These are phyloP conservation scores for Dasypus novemcinctus DNA, from an alignment of 2,113 vertebrate species.

Conservation along the genomic window DNA sequence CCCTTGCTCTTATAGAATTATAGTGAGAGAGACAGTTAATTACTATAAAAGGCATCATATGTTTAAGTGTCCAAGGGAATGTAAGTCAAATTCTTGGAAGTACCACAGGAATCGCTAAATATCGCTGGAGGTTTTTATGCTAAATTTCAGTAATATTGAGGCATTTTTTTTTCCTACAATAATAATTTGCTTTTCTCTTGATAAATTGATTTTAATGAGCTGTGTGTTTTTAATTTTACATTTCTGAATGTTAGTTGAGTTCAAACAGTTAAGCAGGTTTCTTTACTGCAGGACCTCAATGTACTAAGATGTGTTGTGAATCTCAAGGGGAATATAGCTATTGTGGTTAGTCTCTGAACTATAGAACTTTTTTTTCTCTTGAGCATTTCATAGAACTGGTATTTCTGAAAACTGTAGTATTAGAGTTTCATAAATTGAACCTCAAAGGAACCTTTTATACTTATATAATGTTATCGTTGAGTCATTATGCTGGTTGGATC, in stretches of 20 bases:
- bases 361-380: background rate
- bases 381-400: background rate
- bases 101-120: background rate
- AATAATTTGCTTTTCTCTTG: background rate
- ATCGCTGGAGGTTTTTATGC: background rate
- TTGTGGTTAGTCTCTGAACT: background rate
- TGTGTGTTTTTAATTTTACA: background rate
- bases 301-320: background rate
- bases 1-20: background rate
- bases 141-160: background rate
- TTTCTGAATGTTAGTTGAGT: background rate
- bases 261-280: background rate
- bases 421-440: background rate
- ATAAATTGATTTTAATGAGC: background rate
- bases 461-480: background rate
- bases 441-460: background rate
- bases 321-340: background rate
- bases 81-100: background rate
- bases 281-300: background rate
- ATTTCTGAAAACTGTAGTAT: slow-evolving; percentile 5
- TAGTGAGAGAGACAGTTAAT: background rate
- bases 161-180: background rate
- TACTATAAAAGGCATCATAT: background rate
- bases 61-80: background rate
- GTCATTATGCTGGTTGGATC: too few relatives aligned